These are phyloP conservation scores for Mastacembelus armatus DNA, from an alignment of 2,797 vertebrate species.

Conservation along the genomic window DNA sequence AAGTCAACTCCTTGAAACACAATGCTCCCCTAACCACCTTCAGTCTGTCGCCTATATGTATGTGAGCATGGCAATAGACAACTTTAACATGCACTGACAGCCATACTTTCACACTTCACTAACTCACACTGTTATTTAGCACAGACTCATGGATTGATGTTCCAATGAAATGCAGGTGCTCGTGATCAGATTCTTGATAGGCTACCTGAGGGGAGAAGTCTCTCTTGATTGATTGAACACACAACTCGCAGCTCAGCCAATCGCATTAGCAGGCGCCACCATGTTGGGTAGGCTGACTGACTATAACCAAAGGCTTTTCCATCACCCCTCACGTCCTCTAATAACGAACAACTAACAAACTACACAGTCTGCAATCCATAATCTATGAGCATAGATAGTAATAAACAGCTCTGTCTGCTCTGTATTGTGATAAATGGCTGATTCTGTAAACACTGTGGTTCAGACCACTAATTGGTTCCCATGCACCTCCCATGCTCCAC, in stretches of 20 bases:
- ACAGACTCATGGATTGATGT: constrained; percentile 65
- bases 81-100: constrained; percentile 69
- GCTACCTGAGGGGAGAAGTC: constrained; percentile 67
- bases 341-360: constrained; percentile 37
- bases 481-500: constrained; percentile 30
- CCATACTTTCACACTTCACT: constrained; percentile 67
- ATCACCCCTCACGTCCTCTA: constrained; percentile 46
- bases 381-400: constrained; percentile 24
- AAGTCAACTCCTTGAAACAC: neutral
- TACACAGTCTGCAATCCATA: constrained; percentile 34
- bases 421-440: constrained; percentile 13
- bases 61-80: constrained; percentile 31
- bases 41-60: constrained; percentile 2
- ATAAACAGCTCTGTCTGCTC: constrained; percentile 27
- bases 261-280: constrained; percentile 63
- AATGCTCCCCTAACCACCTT: constrained; percentile 4
- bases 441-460: neutral
- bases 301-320: constrained; percentile 49
- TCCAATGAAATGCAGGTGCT: constrained; percentile 52
- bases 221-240: constrained; percentile 60
- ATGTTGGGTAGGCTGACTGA: constrained; percentile 31
- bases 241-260: constrained; percentile 52
- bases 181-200: constrained; percentile 68
- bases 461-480: constrained; percentile 45
- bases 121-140: constrained; percentile 66